Base-by-base conservation (phyloP, 2,113 vertebrate genomes). In the Fulmarus glacialis region DNA sequence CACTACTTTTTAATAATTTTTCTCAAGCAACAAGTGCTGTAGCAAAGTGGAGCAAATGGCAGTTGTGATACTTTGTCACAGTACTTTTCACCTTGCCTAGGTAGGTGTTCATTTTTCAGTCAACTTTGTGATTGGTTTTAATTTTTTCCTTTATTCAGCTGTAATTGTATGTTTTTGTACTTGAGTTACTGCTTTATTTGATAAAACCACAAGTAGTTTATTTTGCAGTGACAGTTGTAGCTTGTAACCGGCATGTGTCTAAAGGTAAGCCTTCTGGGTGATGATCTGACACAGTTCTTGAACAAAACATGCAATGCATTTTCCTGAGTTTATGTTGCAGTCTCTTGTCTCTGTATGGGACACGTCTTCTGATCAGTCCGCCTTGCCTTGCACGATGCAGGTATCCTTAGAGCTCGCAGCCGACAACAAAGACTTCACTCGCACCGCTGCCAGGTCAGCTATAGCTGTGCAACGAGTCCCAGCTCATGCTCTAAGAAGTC, bases 401-500 rank as follows among this genome's bases (percentile, higher is more conserved):
- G 98, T 99, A 9, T 99, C 98, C 24, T 30, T 99, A 50, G 98
- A 99, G 85, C 98, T 99, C 9, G 96, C 95, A 9, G 93, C 93
- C 18, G 95, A 95, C 91, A 98, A 89, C 87, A 99, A 98, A 82
- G 97, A 97, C 84, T 97, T 98, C 43, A 47, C 82, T 67, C 15
- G 32, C 56, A 17, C 72, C 11, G 6, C 59, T 17, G 77, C 96
- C 67, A 73, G 97, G 23, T 34, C 94, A 3, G 85, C 40, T 6
- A 1, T 11, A 4, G 66, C 48, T 7, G 62, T 9, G n/a, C 91
- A 56, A 2, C 88, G 38, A 10, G 47, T 83, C 5, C 92, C 94
- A 9, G 72, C 90, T 36, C 83, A 68, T 9, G 17, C 94, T 29
- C 0, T 67, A 15, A 38, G 45, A 70, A 97, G 84, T 72, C 97